Base-by-base conservation (phyloP, 2,113 vertebrate species). In the Hylia prasina region DNA sequence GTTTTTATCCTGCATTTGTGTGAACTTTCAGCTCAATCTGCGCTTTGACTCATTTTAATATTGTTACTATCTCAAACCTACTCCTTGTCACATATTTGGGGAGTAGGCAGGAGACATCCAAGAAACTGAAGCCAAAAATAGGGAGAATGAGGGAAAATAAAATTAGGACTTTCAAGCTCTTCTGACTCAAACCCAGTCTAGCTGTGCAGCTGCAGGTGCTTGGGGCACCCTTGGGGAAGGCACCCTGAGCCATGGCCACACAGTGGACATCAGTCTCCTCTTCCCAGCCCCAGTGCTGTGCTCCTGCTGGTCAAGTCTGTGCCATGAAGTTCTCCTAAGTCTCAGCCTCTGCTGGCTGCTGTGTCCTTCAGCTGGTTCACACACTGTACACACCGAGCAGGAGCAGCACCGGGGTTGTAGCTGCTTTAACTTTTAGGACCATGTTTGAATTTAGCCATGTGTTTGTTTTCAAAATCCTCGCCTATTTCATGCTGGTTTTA, bases 61-160 rank as follows among this genome's bases (percentile, higher is more conserved):
- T 94, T 97, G 89, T 95, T 95, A 94, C 93, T 96, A 91, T 93
- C 90, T 96, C 93, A 88, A 86, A 92, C 90, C 94, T 85, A 92
- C 96, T 94, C 94, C 85, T 93, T 96, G 93, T 95, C 90, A 95
- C 75, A 42, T 61, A 61, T 39, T 11, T 58, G 42, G 57, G 44
- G 90, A 93, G 94, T 93, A 88, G 95, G 95, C 85, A 95, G 93
- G 73, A 93, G 90, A 77, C 76, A 94, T 82, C 90, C 54, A 95
- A 88, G 82, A 93, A 90, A 90, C 82, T n/a, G 56, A 78, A 88
- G 47, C 75, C 85, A 90, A 90, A 96, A 95, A 90, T 92, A 95
- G 71, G 47, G 64, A 89, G 92, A 77, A 93, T 4, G 40, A 61
- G 60, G 73, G 65, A 96, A 92, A 93, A 94, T 87, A 90, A 82